These are phyloP conservation scores for Pecten maximus DNA, from an alignment of 2,888 invertebrate species.

Conservation along the genomic window DNA sequence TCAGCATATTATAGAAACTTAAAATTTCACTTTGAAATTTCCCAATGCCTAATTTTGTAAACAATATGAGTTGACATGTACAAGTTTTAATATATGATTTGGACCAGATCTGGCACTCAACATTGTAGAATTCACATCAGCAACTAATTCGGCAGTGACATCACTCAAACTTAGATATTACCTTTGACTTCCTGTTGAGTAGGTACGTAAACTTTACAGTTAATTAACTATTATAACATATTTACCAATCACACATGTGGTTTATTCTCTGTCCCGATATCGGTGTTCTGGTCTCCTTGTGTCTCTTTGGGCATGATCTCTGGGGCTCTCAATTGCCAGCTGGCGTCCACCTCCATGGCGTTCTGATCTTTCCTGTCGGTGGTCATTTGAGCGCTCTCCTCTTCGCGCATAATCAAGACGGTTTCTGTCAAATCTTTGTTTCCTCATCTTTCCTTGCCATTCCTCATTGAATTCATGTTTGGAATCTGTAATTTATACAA, in stretches of 20 bases:
- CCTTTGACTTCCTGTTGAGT: no score
- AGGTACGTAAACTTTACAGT: no score
- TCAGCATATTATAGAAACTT: no score
- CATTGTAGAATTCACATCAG: no score
- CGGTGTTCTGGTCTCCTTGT: not conserved
- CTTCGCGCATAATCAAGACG: conserved; percentile 48
- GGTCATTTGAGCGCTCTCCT: conserved; percentile 47
- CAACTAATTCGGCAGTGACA: no score
- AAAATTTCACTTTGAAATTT: no score
- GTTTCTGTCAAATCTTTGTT: conserved; percentile 3
- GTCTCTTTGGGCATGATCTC: not conserved
- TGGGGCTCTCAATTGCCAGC: not conserved
- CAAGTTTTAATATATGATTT: no score
- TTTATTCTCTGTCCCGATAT: conserved; percentile 4
- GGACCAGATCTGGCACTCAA: no score
- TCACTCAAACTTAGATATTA: no score
- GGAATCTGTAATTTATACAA: conserved; percentile 61
- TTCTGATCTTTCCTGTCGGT: not conserved
- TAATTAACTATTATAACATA: not conserved
- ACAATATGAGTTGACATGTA: no score
- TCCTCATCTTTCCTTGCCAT: conserved; percentile 67
- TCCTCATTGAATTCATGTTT: conserved; percentile 70
- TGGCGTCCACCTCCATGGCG: not conserved
- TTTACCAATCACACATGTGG: not conserved
- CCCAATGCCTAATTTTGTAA: no score